phyloP scores from a whole-genome alignment of 2,113 vertebrate species.

The Dipodomys merriami region DNA sequence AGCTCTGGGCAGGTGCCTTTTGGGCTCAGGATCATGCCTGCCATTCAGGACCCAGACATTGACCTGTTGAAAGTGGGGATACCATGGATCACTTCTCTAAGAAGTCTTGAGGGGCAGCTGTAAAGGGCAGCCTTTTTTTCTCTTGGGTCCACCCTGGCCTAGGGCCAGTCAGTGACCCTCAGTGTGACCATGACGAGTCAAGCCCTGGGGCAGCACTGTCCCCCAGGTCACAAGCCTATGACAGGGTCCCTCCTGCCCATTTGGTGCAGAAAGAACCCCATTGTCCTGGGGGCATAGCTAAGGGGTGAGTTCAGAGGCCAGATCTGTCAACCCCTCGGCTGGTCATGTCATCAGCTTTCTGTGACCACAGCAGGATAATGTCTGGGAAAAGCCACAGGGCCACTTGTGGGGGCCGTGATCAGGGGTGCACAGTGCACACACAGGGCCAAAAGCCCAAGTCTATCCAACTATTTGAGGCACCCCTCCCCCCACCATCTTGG shows the following conservation, averaged over 20 bases:
- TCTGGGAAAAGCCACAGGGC: neutral
- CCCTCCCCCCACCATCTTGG: neutral
- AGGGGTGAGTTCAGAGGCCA: constrained; percentile 83
- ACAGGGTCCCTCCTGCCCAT: constrained; percentile 58
- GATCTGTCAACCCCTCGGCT: constrained; percentile 49
- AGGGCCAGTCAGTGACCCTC: constrained; percentile 58
- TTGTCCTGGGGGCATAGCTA: constrained; percentile 83
- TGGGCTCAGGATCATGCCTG: neutral
- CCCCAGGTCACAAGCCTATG: constrained; percentile 76
- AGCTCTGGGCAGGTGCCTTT: neutral
- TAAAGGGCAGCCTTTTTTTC: neutral
- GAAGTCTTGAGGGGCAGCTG: constrained; percentile 14
- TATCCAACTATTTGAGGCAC: neutral
- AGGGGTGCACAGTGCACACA: neutral
- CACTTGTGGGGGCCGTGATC: neutral
- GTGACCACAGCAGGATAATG: neutral
- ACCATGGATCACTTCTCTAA: neutral
- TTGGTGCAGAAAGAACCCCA: constrained; percentile 78
- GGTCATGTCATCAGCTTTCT: constrained; percentile 20
- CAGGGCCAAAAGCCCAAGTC: neutral
- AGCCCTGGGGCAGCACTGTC: constrained; percentile 61
- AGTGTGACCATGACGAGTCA: constrained; percentile 46
- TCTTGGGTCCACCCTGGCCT: constrained; percentile 49
- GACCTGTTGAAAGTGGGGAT: neutral
- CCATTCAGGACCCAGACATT: neutral